Evolutionary conservation across 2,888 invertebrate genomes (phyloP).

Genomic region (Drosophila barbarae): DNA sequence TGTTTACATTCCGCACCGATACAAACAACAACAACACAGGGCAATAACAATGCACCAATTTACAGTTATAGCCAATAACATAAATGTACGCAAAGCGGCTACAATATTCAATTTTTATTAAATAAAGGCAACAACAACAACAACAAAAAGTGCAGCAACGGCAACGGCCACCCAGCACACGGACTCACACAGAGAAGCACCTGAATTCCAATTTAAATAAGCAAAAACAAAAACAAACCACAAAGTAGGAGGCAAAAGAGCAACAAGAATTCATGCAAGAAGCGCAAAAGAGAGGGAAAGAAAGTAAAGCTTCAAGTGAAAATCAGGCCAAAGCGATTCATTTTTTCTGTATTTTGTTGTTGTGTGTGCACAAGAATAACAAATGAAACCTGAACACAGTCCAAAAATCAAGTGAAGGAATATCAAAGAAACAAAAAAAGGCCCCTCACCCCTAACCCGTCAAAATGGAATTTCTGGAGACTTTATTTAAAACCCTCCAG

Average conservation of each 20-base stretch:
- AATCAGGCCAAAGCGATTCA: slow-evolving; percentile 60
- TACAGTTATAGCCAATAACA: slow-evolving; percentile 22
- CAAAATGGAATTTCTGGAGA: slow-evolving; percentile 73
- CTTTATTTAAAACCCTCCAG: slow-evolving; percentile 62
- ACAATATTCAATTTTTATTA: slow-evolving; percentile 26
- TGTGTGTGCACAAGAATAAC: slow-evolving; percentile 28
- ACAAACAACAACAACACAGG: slow-evolving; percentile 18
- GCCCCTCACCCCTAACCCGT: neutral
- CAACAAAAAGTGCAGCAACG: neutral
- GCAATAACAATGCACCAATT: slow-evolving; percentile 42
- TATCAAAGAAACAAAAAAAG: slow-evolving; percentile 1
- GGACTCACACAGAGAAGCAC: slow-evolving; percentile 2
- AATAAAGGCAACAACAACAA: neutral
- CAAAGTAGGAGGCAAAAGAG: slow-evolving; percentile 17
- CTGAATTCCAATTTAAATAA: slow-evolving; percentile 12
- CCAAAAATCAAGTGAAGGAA: slow-evolving; percentile 11
- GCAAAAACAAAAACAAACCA: slow-evolving; percentile 28
- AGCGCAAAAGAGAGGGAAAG: slow-evolving; percentile 47
- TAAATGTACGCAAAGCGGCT: slow-evolving; percentile 27
- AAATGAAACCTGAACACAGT: slow-evolving; percentile 29
- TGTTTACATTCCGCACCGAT: slow-evolving; percentile 16
- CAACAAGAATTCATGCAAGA: slow-evolving; percentile 27
- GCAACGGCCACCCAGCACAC: slow-evolving; percentile 12
- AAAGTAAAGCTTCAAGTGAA: slow-evolving; percentile 58
- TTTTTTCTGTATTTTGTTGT: slow-evolving; percentile 6